Conservation (phyloP, 2,113 vertebrate genomes). For the Pedionomus torquatus region DNA sequence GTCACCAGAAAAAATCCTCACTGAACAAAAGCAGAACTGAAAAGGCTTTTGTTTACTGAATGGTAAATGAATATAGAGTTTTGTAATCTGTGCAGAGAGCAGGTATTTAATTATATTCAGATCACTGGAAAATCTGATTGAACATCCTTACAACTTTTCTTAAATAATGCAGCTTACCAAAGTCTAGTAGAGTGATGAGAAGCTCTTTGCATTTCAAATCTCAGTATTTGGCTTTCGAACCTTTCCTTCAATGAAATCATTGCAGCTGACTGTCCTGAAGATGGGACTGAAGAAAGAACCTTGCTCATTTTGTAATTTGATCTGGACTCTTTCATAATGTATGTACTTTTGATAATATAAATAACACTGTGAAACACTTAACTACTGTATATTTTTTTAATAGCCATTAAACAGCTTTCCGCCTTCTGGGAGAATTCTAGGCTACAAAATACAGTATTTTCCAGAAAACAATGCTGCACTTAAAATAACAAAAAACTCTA, state of each 20-base stretch:
- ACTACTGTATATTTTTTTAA: neutral
- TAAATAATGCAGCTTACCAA: neutral
- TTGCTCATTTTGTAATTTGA: neutral
- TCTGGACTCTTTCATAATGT: neutral
- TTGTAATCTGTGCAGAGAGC: neutral
- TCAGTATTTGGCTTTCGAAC: neutral
- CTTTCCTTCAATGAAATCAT: neutral
- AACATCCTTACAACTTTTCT: neutral
- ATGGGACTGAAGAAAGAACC: neutral
- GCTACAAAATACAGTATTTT: conserved; percentile 72
- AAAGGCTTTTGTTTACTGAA: neutral
- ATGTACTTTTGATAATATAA: neutral
- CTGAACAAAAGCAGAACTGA: neutral
- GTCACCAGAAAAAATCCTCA: neutral
- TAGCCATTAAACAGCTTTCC: conserved; percentile 35
- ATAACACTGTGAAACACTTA: neutral
- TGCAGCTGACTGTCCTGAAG: neutral
- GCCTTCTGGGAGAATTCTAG: conserved; percentile 48
- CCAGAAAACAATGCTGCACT: conserved; percentile 36
- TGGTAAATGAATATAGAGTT: neutral
- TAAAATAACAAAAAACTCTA: neutral
- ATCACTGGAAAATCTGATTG: neutral
- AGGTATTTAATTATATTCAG: neutral
- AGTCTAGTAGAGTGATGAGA: neutral
- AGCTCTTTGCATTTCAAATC: neutral